Percentiles rank a stretch among this genome's conserved stretches.
These are phyloP conservation scores for Watsonalla cultraria DNA, from an alignment of 2,888 invertebrate species.

Conservation along the genomic window DNA sequence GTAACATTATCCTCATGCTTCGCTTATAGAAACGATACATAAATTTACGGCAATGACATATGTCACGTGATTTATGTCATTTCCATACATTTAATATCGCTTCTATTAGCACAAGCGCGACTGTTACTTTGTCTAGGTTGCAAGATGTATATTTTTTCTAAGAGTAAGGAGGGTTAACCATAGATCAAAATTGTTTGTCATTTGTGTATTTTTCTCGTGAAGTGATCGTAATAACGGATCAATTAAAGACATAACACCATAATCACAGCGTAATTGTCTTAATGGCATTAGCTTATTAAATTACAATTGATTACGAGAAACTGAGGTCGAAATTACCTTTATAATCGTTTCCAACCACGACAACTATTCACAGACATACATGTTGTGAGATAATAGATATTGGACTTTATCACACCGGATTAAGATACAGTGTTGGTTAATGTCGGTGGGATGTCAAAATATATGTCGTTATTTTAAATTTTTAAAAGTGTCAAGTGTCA, in stretches of 20 bases:
- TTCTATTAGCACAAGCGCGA: too few relatives aligned
- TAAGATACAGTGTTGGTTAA: neutral
- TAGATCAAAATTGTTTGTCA: neutral
- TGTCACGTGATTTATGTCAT: too few relatives aligned
- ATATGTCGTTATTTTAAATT: neutral
- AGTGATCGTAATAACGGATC: constrained; percentile 37
- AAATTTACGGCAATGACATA: too few relatives aligned
- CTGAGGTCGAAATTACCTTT: constrained; percentile 49
- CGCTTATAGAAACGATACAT: too few relatives aligned
- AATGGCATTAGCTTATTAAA: constrained; percentile 67
- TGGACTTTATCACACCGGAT: neutral
- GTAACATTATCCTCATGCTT: too few relatives aligned
- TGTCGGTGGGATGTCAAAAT: neutral
- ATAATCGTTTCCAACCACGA: constrained; percentile 51
- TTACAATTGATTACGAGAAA: constrained; percentile 62
- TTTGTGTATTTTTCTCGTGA: constrained; percentile 16
- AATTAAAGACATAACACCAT: constrained; percentile 62
- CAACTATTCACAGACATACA: constrained; percentile 7
- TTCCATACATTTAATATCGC: too few relatives aligned
- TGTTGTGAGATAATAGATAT: neutral
- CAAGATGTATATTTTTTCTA: too few relatives aligned
- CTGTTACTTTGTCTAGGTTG: too few relatives aligned
- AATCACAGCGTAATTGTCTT: constrained; percentile 60
- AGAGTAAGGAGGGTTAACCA: neutral
- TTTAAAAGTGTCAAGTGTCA: neutral